Conservation (phyloP, 2,888 invertebrate genomes). For the Agrotis ipsilon region DNA sequence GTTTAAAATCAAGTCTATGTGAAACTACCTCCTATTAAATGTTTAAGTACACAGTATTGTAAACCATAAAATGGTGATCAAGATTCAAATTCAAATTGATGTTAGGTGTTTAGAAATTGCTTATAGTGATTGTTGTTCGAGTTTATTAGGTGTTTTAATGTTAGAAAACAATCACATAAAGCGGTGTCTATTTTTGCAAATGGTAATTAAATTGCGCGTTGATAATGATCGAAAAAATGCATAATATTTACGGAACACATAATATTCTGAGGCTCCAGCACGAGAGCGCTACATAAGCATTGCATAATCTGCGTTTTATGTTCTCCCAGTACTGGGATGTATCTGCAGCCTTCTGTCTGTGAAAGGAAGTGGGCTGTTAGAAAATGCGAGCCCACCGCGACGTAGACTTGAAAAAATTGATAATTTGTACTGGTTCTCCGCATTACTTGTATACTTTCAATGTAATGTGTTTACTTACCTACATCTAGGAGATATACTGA, state of each 20-base stretch:
- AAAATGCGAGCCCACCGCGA: too few relatives aligned
- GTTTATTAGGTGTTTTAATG: slow-evolving; percentile 40
- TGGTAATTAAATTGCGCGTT: slow-evolving; percentile 3
- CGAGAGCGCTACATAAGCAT: too few relatives aligned
- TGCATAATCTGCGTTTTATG: too few relatives aligned
- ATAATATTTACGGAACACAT: slow-evolving; percentile 31
- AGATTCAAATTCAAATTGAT: slow-evolving; percentile 35
- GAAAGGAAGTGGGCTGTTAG: too few relatives aligned
- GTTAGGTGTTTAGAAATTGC: slow-evolving; percentile 44
- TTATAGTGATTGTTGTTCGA: slow-evolving; percentile 51
- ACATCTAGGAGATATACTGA: too few relatives aligned
- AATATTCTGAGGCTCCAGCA: background rate
- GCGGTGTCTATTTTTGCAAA: slow-evolving; percentile 35
- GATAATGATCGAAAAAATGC: slow-evolving; percentile 21
- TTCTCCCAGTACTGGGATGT: too few relatives aligned
- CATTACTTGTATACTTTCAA: too few relatives aligned
- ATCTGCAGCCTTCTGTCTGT: too few relatives aligned
- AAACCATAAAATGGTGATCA: slow-evolving; percentile 63
- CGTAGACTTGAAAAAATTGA: too few relatives aligned
- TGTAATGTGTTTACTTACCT: too few relatives aligned
- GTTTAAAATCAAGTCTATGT: slow-evolving; percentile 49
- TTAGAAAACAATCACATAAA: slow-evolving; percentile 32
- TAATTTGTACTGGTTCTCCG: too few relatives aligned
- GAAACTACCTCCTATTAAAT: slow-evolving; percentile 70
- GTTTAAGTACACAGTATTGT: slow-evolving; percentile 67